Evolutionary conservation across 2,888 invertebrate species (phyloP).

Genomic region (Salpingus planirostris): DNA sequence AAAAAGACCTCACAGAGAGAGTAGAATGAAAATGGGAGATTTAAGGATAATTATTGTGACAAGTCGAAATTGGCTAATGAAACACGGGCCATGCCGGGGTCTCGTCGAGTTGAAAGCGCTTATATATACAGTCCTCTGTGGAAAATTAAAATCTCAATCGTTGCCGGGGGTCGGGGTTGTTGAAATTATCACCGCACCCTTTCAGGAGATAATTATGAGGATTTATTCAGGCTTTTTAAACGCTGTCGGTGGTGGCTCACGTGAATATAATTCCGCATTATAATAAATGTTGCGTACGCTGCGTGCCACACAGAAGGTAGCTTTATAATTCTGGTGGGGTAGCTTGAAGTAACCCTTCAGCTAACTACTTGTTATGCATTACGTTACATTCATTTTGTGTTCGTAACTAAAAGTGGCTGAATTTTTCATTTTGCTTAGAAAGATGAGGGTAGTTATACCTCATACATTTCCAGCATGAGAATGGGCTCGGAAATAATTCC

Average conservation of each 20-base stretch:
- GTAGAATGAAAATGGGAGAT: slow-evolving; percentile 9
- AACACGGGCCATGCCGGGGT: slow-evolving; percentile 3
- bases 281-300: slow-evolving; percentile 33
- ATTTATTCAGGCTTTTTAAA: slow-evolving; percentile 6
- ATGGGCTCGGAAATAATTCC: slow-evolving; percentile 20
- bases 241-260: slow-evolving; percentile 6
- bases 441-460: slow-evolving; percentile 35
- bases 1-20: neutral
- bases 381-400: slow-evolving; percentile 41
- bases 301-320: slow-evolving; percentile 27
- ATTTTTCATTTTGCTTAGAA: slow-evolving; percentile 38
- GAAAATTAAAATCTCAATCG: slow-evolving; percentile 3
- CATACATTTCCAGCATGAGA: slow-evolving; percentile 31
- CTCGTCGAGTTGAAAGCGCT: slow-evolving; percentile 1
- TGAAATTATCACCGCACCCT: too few relatives aligned
- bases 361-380: slow-evolving; percentile 43
- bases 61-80: slow-evolving; percentile 10
- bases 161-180: too few relatives aligned
- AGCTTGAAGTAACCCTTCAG: slow-evolving; percentile 36
- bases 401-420: slow-evolving; percentile 39
- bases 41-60: slow-evolving; percentile 12
- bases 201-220: slow-evolving; percentile 5
- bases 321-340: slow-evolving; percentile 39
- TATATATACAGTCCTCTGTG: neutral
- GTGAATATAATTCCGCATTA: slow-evolving; percentile 24